phyloP scores from a whole-genome alignment of 2,797 vertebrate genomes.

The Monodelphis domestica region DNA sequence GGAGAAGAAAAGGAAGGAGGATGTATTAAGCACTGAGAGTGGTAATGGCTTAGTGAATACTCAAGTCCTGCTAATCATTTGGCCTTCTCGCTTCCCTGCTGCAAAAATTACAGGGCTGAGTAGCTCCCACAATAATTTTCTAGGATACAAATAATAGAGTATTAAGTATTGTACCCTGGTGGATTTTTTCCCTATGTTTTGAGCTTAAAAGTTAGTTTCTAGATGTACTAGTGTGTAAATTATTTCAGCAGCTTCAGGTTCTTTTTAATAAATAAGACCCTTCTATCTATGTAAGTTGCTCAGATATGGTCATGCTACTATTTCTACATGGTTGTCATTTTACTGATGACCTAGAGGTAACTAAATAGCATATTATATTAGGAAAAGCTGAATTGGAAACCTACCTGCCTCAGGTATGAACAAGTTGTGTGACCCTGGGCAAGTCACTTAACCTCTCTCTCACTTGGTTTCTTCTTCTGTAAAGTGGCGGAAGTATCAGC shows the following conservation, averaged over 20 bases:
- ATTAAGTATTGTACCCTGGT: neutral
- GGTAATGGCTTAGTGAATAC: neutral
- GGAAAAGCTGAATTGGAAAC: neutral
- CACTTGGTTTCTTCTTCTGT: neutral
- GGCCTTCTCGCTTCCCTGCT: conserved; percentile 31
- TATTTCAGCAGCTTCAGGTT: neutral
- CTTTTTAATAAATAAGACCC: neutral
- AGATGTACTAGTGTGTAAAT: neutral
- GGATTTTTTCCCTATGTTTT: conserved; percentile 1
- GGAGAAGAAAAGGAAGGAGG: neutral
- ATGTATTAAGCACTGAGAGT: neutral
- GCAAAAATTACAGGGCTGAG: conserved; percentile 24
- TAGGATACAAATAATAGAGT: neutral
- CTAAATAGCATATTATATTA: neutral
- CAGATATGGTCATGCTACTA: neutral
- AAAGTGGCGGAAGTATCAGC: neutral
- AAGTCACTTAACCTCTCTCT: neutral
- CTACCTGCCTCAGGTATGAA: neutral
- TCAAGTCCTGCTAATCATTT: neutral
- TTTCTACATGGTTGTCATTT: neutral
- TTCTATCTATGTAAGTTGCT: neutral
- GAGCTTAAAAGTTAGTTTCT: neutral
- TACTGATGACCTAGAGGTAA: neutral
- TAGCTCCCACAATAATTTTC: conserved; percentile 5
- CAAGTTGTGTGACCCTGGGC: neutral